These are phyloP conservation scores for Drosophila mettleri DNA, from an alignment of 2,888 invertebrate genomes.

Conservation along the genomic window DNA sequence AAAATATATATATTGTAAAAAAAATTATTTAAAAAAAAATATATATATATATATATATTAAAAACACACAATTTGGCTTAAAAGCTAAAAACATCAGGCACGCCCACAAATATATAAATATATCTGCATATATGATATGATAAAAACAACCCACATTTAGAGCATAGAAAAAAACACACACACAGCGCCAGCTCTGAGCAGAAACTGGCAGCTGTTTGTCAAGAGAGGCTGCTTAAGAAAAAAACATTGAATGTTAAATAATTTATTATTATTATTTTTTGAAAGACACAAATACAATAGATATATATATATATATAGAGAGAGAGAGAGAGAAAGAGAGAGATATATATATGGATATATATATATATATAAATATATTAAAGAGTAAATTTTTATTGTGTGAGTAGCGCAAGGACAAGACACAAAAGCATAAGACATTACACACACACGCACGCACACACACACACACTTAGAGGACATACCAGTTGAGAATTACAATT, in stretches of 20 bases:
- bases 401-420: slow-evolving; percentile 64
- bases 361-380: slow-evolving; percentile 39
- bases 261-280: slow-evolving; percentile 58
- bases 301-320: slow-evolving; percentile 40
- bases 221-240: slow-evolving; percentile 61
- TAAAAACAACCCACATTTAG: slow-evolving; percentile 52
- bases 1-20: background rate
- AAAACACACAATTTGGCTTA: slow-evolving; percentile 30
- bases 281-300: slow-evolving; percentile 68
- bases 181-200: slow-evolving; percentile 21
- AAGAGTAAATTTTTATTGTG: slow-evolving; percentile 39
- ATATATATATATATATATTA: background rate
- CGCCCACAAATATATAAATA: slow-evolving; percentile 47
- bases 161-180: slow-evolving; percentile 24
- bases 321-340: slow-evolving; percentile 27
- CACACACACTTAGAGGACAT: slow-evolving; percentile 20
- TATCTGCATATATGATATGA: slow-evolving; percentile 20
- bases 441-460: slow-evolving; percentile 31
- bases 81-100: slow-evolving; percentile 43
- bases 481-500: slow-evolving; percentile 40
- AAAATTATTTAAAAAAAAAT: slow-evolving; percentile 1
- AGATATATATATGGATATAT: slow-evolving; percentile 43
- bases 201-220: slow-evolving; percentile 9
- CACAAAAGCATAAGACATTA: slow-evolving; percentile 55
- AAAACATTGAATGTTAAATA: slow-evolving; percentile 77